These are phyloP conservation scores for Antedon mediterranea DNA, from an alignment of 53 echinoderm and acorn worm species.

Conservation along the genomic window DNA sequence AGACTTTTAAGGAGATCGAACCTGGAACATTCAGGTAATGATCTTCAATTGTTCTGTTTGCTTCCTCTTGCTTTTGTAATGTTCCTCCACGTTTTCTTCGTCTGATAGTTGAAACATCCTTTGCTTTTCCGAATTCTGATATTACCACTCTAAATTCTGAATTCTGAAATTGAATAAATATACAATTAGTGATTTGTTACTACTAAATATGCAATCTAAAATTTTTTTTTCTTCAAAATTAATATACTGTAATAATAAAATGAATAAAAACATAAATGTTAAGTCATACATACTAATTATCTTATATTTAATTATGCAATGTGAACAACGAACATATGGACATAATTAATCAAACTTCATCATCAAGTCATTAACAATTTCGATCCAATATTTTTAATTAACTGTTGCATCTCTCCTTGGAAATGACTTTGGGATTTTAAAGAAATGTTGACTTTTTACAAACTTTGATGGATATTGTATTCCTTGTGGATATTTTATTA, in stretches of 20 bases:
- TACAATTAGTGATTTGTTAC: too few species aligned
- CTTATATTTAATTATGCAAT: too few species aligned
- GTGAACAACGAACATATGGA: too few species aligned
- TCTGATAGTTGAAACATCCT: constrained; percentile 48
- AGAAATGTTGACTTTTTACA: too few species aligned
- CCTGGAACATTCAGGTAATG: constrained; percentile 18
- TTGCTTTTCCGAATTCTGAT: constrained; percentile 66
- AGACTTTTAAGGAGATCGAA: neutral
- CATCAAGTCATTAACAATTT: neutral
- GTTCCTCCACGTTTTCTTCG: constrained; percentile 9
- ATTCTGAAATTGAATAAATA: constrained; percentile 37
- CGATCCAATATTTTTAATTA: neutral
- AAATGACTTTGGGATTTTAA: neutral
- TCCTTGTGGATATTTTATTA: neutral
- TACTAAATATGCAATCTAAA: too few species aligned
- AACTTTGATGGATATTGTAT: neutral
- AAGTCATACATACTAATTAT: too few species aligned
- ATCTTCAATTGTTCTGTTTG: constrained; percentile 15
- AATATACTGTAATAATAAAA: too few species aligned
- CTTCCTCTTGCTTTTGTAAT: constrained; percentile 1
- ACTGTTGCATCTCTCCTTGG: neutral
- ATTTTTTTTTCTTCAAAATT: too few species aligned
- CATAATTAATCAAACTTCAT: too few species aligned
- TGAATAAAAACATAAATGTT: too few species aligned
- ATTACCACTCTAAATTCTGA: constrained; percentile 72